Base-by-base conservation (phyloP, 2,113 vertebrate genomes). In the Carlito syrichta region DNA sequence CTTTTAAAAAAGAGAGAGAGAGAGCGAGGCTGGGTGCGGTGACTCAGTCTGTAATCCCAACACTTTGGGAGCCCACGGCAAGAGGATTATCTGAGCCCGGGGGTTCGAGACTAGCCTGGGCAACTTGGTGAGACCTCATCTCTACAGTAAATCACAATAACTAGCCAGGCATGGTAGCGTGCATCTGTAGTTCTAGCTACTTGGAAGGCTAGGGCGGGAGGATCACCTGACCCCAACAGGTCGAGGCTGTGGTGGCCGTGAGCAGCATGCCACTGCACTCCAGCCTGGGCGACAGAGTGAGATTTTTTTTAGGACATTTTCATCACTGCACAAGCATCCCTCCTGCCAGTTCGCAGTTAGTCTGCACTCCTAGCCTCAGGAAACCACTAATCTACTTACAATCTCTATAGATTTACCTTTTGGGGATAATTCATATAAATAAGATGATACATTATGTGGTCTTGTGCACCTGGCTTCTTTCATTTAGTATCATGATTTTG, bases 301-400 rank as follows among this genome's bases (percentile, higher is more conserved):
- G n/a, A n/a, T n/a, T n/a, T n/a, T n/a, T n/a, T n/a, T 69, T 48
- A 85, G 79, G 86, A 73, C 14, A 38, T 87, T 92, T 92, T 92
- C 30, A 54, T 43, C 71, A 69, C n/a, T 48, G 54, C 30, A 43
- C 20, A 88, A 90, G 66, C 19, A 45, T 27, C 45, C 3, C 3
- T 62, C 14, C 23, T 89, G 30, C n/a, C 30, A 54, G 12, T 62
- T 45, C 81, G 66, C 27, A 48, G 25, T 76, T 27, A 95, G 9
- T 91, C 62, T 30, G 7, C 13, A 69, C 8, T 38, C 23, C 43
- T 30, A 86, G 35, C 17, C 81, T 38, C 32, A 71, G n/a, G 52
- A 12, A 45, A 78, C 45, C 52, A 78, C 20, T 60, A 60, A 91
- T 82, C 20, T 63, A 52, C 45, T 54, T 83, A 50, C 63, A 76